These are phyloP conservation scores for Oconnorella tubifera DNA, from an alignment of 2,888 invertebrate species.

Conservation along the genomic window DNA sequence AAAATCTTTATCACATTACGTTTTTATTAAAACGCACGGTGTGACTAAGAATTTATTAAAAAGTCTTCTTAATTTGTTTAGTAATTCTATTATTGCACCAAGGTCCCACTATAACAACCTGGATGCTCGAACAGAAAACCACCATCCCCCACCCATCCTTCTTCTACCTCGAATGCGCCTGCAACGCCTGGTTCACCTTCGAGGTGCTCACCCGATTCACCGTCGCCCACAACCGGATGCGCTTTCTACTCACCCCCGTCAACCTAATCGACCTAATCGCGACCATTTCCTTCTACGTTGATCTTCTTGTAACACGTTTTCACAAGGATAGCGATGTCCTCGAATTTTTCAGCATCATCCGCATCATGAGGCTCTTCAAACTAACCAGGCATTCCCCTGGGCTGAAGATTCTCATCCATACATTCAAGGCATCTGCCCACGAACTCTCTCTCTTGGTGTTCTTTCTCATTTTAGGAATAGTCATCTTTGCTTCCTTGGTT, in stretches of 20 bases:
- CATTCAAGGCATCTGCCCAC: conserved; percentile 91
- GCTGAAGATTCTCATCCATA: conserved; percentile 89
- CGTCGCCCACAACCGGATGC: conserved; percentile 84
- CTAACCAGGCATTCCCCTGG: conserved; percentile 89
- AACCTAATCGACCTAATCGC: conserved; percentile 92
- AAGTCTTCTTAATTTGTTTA: no score
- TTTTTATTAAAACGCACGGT: no score
- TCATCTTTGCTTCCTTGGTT: conserved; percentile 90
- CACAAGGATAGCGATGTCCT: conserved; percentile 62
- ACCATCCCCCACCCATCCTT: conserved; percentile 93
- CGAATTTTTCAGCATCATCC: conserved; percentile 90
- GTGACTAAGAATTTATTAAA: no score
- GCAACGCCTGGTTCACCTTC: conserved; percentile 92
- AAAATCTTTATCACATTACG: no score
- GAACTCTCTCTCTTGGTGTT: conserved; percentile 89
- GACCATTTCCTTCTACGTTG: conserved; percentile 80
- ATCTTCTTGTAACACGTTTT: conserved; percentile 49
- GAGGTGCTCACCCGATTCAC: conserved; percentile 81
- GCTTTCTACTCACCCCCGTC: conserved; percentile 83
- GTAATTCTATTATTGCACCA: no score
- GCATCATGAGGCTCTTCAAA: conserved; percentile 89
- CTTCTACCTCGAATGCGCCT: conserved; percentile 85
- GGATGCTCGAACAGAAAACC: no score
- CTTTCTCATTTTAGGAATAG: conserved; percentile 89
- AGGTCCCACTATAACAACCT: no score